Evolutionary conservation across 2,797 vertebrate genomes (phyloP).

Genomic region (Lacerta viridis): DNA sequence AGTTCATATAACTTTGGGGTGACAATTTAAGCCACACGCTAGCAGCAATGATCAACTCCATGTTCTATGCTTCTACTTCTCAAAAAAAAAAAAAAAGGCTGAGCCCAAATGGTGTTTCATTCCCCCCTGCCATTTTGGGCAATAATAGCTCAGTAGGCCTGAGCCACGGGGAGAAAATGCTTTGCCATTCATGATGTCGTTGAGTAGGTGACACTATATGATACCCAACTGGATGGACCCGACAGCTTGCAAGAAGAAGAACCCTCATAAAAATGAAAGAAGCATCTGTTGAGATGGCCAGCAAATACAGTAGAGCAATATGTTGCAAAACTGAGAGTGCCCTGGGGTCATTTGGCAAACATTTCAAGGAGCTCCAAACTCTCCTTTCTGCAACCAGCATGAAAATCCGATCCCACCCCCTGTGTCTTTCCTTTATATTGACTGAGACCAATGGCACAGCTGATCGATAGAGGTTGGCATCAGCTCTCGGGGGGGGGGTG

Average conservation of each 20-base stretch:
- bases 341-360: not conserved
- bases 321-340: not conserved
- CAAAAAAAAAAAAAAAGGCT: not conserved
- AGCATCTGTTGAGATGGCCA: not conserved
- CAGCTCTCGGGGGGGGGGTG: not conserved
- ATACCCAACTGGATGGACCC: not conserved
- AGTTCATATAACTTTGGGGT: not conserved
- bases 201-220: not conserved
- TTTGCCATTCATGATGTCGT: too few species aligned
- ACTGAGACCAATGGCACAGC: not conserved
- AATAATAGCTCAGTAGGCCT: not conserved
- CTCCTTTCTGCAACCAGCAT: not conserved
- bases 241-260: not conserved
- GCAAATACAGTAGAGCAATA: not conserved
- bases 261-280: not conserved
- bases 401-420: too few species aligned
- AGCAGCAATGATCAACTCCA: not conserved
- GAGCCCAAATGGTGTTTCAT: not conserved
- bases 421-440: not conserved
- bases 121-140: not conserved
- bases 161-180: not conserved
- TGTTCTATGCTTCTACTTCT: not conserved
- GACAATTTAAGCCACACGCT: not conserved
- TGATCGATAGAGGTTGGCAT: not conserved
- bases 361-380: not conserved